Evolutionary conservation across 64 coral and sea anemone genomes (phyloP).

Genomic region (Hydrozoanthus tunicans): DNA sequence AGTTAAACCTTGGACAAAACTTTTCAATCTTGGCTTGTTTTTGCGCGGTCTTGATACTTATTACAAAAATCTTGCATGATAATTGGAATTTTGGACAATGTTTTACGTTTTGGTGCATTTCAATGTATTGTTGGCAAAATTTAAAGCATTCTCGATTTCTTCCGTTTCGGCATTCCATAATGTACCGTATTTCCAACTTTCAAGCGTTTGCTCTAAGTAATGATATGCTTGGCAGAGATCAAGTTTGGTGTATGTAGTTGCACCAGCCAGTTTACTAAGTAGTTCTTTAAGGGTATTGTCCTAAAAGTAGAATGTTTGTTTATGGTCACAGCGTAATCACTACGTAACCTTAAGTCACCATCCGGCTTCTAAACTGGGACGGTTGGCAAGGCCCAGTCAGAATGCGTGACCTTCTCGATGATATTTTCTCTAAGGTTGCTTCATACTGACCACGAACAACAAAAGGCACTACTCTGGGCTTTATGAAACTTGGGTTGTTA

Average conservation of each 20-base stretch:
- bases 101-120: too few relatives aligned
- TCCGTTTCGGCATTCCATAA: too few relatives aligned
- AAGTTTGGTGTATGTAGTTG: constrained; percentile 53
- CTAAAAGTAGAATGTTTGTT: not conserved
- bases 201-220: constrained; percentile 35
- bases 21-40: too few relatives aligned
- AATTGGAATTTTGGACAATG: too few relatives aligned
- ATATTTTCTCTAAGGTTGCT: constrained; percentile 51
- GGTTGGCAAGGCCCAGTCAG: constrained; percentile 73
- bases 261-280: constrained; percentile 36
- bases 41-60: too few relatives aligned
- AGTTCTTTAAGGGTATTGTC: constrained; percentile 40
- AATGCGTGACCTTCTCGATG: constrained; percentile 59
- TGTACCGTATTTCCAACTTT: constrained; percentile 49
- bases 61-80: too few relatives aligned
- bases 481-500: constrained; percentile 58
- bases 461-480: constrained; percentile 59
- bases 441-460: constrained; percentile 40
- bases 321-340: constrained; percentile 58
- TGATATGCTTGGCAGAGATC: constrained; percentile 57
- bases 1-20: too few relatives aligned
- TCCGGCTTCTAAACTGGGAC: constrained; percentile 44
- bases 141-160: too few relatives aligned
- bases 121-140: too few relatives aligned
- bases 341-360: constrained; percentile 45